Conservation (phyloP, 2,797 vertebrate species). For the Aldrovandia affinis region DNA sequence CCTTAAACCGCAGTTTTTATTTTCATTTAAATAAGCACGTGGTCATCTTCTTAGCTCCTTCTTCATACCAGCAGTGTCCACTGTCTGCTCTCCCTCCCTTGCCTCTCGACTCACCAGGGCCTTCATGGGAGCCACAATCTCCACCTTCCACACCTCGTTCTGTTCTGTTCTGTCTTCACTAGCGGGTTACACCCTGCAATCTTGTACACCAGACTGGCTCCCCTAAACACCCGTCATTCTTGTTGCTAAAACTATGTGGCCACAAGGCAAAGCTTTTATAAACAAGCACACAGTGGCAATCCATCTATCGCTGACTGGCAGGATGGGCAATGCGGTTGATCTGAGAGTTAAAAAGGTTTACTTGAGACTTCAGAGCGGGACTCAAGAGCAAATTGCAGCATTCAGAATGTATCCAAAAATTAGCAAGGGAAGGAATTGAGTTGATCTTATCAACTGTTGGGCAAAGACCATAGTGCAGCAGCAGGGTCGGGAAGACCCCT, state of each 20-base stretch:
- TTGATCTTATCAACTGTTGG: background rate
- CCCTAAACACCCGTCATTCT: slow-evolving; percentile 11
- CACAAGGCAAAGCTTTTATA: background rate
- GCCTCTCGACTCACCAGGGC: background rate
- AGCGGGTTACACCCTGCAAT: slow-evolving; percentile 9
- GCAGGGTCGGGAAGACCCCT: slow-evolving; percentile 8
- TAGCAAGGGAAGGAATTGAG: slow-evolving; percentile 4
- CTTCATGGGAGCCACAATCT: background rate
- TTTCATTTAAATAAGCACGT: background rate
- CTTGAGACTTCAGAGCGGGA: background rate
- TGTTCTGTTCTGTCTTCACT: background rate
- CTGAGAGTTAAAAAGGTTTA: background rate
- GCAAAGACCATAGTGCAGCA: background rate
- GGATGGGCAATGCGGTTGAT: background rate
- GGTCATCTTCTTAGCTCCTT: background rate
- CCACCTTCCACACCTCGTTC: slow-evolving; percentile 22
- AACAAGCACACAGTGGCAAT: background rate
- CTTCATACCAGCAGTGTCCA: background rate
- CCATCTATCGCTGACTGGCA: background rate
- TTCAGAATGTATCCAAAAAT: slow-evolving; percentile 1
- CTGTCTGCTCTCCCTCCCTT: background rate
- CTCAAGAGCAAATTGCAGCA: slow-evolving; percentile 1
- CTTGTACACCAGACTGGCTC: background rate
- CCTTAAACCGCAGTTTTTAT: background rate
- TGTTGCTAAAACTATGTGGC: background rate